Conservation (phyloP, 2,888 invertebrate genomes). For the Cantharis flavilabris region DNA sequence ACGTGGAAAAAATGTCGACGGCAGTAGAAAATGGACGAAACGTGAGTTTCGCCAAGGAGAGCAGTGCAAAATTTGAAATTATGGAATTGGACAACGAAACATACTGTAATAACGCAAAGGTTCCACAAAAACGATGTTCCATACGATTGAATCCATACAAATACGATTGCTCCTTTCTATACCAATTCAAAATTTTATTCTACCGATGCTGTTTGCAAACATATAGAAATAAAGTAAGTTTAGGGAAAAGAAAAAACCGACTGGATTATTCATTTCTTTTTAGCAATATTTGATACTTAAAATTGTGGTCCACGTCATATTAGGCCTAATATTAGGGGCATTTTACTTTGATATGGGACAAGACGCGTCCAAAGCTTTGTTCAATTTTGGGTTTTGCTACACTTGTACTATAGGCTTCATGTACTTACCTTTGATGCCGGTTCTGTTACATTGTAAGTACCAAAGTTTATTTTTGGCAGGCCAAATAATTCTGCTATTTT, state of each 20-base stretch:
- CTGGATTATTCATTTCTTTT: slow-evolving; percentile 38
- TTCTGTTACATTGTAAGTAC: slow-evolving; percentile 76
- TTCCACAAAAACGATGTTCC: background rate
- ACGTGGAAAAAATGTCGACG: slow-evolving; percentile 69
- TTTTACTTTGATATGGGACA: slow-evolving; percentile 76
- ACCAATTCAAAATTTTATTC: slow-evolving; percentile 71
- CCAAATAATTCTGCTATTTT: slow-evolving; percentile 44
- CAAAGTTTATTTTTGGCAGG: background rate
- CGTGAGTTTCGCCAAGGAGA: slow-evolving; percentile 11
- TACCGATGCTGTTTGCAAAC: slow-evolving; percentile 75
- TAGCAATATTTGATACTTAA: slow-evolving; percentile 75
- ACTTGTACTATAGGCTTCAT: slow-evolving; percentile 78
- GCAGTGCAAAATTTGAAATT: slow-evolving; percentile 9
- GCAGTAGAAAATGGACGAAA: slow-evolving; percentile 62
- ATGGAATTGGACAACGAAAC: slow-evolving; percentile 4
- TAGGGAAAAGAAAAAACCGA: no score
- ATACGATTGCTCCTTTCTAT: slow-evolving; percentile 63
- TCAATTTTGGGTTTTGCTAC: slow-evolving; percentile 84
- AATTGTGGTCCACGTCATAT: slow-evolving; percentile 67
- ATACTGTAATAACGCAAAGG: background rate
- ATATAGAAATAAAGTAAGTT: slow-evolving; percentile 71
- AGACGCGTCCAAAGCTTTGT: slow-evolving; percentile 80
- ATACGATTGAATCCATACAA: slow-evolving; percentile 48
- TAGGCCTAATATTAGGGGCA: slow-evolving; percentile 72
- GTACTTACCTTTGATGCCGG: slow-evolving; percentile 83